Percentiles rank a stretch among this genome's conserved stretches.
Evolutionary conservation across 2,113 vertebrate genomes (phyloP).

Genomic region (Pavo muticus): DNA sequence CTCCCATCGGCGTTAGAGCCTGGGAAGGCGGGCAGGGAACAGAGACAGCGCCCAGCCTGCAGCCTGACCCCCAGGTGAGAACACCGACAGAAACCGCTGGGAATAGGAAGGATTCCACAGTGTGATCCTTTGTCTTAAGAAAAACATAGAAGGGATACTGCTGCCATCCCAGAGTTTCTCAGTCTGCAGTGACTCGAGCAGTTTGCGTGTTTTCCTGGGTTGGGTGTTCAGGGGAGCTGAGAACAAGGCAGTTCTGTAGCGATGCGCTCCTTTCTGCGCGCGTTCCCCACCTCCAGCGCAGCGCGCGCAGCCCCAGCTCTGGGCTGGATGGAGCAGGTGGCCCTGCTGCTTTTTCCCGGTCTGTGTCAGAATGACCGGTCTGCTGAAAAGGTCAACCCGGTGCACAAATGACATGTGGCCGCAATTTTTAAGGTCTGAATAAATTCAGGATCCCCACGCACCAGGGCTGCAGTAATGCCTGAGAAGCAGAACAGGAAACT

Average conservation of each 20-base stretch:
- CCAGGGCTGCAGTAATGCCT: background rate
- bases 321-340: background rate
- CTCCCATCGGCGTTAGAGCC: background rate
- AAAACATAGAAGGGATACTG: too few species aligned
- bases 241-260: rapidly evolving
- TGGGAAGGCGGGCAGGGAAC: background rate
- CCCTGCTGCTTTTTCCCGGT: background rate
- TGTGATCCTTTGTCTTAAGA: too few species aligned
- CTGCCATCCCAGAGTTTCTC: background rate
- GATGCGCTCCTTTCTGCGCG: rapidly evolving
- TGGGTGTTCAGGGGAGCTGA: background rate
- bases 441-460: background rate
- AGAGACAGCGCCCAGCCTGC: rapidly evolving
- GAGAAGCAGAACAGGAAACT: background rate
- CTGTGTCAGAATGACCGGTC: background rate
- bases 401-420: background rate
- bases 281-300: rapidly evolving
- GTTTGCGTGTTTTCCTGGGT: background rate
- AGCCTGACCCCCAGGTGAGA: background rate
- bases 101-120: background rate
- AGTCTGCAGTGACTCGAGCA: background rate
- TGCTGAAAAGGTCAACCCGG: background rate
- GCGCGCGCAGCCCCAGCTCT: rapidly evolving
- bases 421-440: background rate
- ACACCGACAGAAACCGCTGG: rapidly evolving